Conservation (phyloP, 2,113 vertebrate species). For the Podarcis cretensis region DNA sequence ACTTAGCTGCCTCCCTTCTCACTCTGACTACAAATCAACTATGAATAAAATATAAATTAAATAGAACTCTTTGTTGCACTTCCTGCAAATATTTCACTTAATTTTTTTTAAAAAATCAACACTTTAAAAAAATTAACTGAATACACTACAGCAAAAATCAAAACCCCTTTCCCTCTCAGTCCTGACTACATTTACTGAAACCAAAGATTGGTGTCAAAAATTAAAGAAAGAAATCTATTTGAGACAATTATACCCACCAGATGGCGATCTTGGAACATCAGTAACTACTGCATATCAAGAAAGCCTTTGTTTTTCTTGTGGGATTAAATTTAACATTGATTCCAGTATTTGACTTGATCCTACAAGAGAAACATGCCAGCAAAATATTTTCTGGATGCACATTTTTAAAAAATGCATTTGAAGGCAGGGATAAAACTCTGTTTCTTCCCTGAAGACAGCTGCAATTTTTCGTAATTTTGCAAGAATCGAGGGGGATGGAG, state of each 20-base stretch:
- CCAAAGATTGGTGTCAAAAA: fast-evolving
- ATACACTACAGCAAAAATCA: background rate
- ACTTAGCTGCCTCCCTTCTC: background rate
- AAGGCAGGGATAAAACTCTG: constrained; percentile 20
- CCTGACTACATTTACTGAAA: background rate
- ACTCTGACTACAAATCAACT: background rate
- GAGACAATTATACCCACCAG: constrained; percentile 34
- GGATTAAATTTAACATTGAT: background rate
- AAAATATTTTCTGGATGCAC: constrained; percentile 19
- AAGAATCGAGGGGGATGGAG: constrained; percentile 18
- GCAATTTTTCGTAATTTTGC: constrained; percentile 24
- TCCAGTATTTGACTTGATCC: background rate
- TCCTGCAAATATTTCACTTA: background rate
- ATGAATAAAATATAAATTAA: background rate
- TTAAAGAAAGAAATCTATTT: background rate
- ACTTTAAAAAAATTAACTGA: background rate
- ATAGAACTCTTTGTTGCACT: background rate
- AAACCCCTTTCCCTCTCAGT: background rate
- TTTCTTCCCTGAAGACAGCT: constrained; percentile 12
- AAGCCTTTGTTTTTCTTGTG: background rate
- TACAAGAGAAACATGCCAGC: constrained; percentile 1
- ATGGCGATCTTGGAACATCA: constrained; percentile 57
- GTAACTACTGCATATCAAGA: fast-evolving
- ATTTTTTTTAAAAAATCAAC: no score
- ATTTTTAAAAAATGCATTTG: constrained; percentile 67